A percentile compares a stretch with the other conserved stretches of the same genome.
These are phyloP conservation scores for Dichetophora obliterata DNA, from an alignment of 2,888 invertebrate species.

Conservation along the genomic window DNA sequence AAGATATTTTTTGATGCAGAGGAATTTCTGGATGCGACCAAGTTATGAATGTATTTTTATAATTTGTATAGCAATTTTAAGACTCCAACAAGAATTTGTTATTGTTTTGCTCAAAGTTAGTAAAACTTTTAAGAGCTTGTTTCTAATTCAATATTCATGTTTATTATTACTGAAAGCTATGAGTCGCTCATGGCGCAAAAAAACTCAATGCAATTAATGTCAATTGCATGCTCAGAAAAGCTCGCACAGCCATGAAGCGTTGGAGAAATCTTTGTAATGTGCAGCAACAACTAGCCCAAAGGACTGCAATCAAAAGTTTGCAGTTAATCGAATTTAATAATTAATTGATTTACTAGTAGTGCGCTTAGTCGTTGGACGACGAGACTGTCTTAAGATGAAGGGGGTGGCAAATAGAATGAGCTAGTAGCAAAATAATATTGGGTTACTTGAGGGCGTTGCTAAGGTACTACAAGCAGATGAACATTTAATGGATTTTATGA, in stretches of 20 bases:
- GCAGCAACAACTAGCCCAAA: neutral
- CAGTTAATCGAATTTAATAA: conserved; percentile 46
- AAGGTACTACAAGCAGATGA: neutral
- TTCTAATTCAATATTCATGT: no score
- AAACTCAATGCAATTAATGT: conserved; percentile 24
- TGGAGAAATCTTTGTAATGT: neutral
- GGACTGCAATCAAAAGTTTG: conserved; percentile 29
- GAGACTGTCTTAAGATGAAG: neutral
- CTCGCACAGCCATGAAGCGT: neutral
- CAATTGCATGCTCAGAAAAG: neutral
- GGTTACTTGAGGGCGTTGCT: conserved; percentile 5
- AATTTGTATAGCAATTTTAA: no score
- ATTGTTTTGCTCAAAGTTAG: no score
- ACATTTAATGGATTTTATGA: neutral
- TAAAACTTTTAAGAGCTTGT: no score
- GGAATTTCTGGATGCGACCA: no score
- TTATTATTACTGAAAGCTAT: neutral
- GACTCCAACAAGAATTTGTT: no score
- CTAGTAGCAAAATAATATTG: neutral
- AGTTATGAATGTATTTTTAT: no score
- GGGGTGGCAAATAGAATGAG: neutral
- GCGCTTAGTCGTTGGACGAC: neutral
- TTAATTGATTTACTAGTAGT: conserved; percentile 41
- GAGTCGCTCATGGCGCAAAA: neutral
- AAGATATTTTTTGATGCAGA: no score